Base-by-base conservation (phyloP, 2,113 vertebrate species). In the Callocephalon fimbriatum region DNA sequence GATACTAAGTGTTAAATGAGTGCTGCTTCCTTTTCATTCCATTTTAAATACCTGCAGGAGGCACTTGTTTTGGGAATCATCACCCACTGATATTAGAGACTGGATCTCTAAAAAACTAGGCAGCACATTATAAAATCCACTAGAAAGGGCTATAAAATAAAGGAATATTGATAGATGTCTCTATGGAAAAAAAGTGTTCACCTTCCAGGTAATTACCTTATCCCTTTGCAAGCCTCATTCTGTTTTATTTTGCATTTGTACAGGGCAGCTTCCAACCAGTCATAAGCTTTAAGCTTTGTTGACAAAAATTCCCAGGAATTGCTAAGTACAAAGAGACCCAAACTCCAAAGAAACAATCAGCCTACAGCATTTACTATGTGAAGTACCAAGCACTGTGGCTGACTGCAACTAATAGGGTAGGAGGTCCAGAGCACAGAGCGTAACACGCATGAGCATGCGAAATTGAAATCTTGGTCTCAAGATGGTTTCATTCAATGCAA, bases 371-470 rank as follows among this genome's bases (percentile, higher is more conserved):
- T 67, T 27, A 54, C 20, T 22, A 2, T 0, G 10, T 15, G 38
- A 83, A 61, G 5, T 14, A 25, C 23, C 40, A 37, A 54, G 29
- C 54, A 6, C 10, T 47, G 66, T 62, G 22, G 19, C 2, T 93
- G 42, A 68, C 32, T 40, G 66, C 31, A 40, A 14, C 13, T 12
- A 40, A 31, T 0, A 68, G 4, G 40, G 7, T 12, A 42, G 27
- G 32, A 59, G 17, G 23, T 63, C 42, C 26, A 6, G 29, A 68
- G 15, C 7, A 38, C 7, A 21, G 27, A 15, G 23, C 0, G 3
- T 22, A 37, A 35, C 31, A 32, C 0, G 1, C 2, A 8, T 6
- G 16, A 21, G 31, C 31, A 25, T 0, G 2, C 32, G 18, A 27
- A 47, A 13, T 5, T 9, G 14, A 53, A 54, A 65, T 16, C 40